Percentiles rank a stretch among this genome's conserved stretches.
Conservation (phyloP, 2,888 invertebrate genomes). For the Oligia latruncula region DNA sequence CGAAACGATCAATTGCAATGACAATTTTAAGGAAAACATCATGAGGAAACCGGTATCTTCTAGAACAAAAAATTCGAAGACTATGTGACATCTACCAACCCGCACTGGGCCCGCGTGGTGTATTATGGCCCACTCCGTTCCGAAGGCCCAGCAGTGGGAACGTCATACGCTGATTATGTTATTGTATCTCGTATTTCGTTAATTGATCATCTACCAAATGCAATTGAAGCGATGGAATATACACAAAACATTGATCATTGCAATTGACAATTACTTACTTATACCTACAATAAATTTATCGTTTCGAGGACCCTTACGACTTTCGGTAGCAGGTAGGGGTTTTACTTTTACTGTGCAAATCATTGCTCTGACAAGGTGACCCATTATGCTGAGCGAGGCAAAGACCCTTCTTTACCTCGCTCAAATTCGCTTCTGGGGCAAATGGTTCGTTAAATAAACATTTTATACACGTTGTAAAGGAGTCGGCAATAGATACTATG, state of each 20-base stretch:
- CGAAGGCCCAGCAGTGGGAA: background rate
- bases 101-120: background rate
- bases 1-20: too few species aligned
- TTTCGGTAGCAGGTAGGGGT: background rate
- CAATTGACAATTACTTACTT: background rate
- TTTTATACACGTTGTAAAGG: background rate
- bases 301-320: background rate
- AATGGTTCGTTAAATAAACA: constrained; percentile 14
- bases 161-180: too few species aligned
- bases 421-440: background rate
- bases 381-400: background rate
- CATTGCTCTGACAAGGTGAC: background rate
- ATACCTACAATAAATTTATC: background rate
- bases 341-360: constrained; percentile 2
- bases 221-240: background rate
- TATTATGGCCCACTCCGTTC: background rate
- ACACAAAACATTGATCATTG: background rate
- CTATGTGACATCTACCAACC: background rate
- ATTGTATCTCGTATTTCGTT: background rate
- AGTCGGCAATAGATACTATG: background rate
- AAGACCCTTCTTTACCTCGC: background rate
- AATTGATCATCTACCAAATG: background rate
- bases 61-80: background rate
- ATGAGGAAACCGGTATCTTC: too few species aligned
- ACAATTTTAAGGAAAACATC: too few species aligned